Evolutionary conservation across 2,888 invertebrate species (phyloP), one percentile per base, ranked within the genome.

Genomic region (Matsumyia berberina): DNA sequence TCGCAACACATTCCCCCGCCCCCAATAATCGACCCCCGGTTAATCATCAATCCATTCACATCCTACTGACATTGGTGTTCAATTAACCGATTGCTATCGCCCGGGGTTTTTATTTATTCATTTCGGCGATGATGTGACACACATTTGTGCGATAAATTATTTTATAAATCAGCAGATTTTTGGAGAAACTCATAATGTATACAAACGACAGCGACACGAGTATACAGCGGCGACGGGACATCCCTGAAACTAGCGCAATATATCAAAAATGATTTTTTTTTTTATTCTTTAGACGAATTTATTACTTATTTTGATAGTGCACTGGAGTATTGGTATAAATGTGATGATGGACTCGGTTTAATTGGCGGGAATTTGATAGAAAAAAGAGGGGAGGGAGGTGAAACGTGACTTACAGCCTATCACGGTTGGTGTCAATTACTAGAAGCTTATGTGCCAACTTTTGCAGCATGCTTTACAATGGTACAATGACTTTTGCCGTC

Each of bases 141-240:
- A 72, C 57, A 79, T 57, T 78, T 49, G 46, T 64, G 39, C 24
- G 62, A 62, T 67, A 57, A 67, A 73, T 73, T 37, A 69, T 60
- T 73, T 67, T 69, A 74, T 46, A 74, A 69, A 62, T 73, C 60
- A 74, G 8, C 29, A 44, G 55, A 67, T 67, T 11, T 49, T 64
- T 49, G 8, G 58, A 60, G 24, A 64, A 53, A 39, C 37, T 44
- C 31, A 19, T 35, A 24, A 55, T 9, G 24, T 49, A 1, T 12
- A 12, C 5, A 12, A n/a, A 17, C 5, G 17, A 29, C 9, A 44
- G 31, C 11, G 15, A 17, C n/a, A 44, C 17, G 4, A 2, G 31
- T 42, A 31, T 6, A 62, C 33, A 15, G 46, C 17, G 33, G 60
- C 17, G 31, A 46, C 24, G 46, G n/a, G 31, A 33, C 31, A 17